Evolutionary conservation across 2,888 invertebrate genomes (phyloP).

Genomic region (Mylabris sibirica): DNA sequence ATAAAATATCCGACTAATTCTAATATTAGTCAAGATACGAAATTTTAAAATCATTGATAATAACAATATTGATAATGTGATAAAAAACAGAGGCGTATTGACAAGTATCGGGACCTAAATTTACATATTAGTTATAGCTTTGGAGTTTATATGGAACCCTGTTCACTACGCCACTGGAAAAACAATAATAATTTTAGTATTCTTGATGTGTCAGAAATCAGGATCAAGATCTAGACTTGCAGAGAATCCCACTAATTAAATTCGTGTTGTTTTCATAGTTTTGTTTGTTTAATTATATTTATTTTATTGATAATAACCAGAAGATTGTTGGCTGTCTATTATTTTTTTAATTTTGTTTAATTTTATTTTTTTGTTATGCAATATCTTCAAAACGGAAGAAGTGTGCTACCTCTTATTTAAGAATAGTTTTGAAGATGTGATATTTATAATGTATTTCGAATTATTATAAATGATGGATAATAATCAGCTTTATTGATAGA

Average conservation of each 20-base stretch:
- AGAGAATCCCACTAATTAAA: background rate
- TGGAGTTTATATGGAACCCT: too few species aligned
- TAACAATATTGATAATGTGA: background rate
- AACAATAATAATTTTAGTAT: background rate
- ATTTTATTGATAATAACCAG: background rate
- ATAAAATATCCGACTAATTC: background rate
- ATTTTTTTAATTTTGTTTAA: background rate
- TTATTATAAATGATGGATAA: background rate
- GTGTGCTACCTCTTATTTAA: too few species aligned
- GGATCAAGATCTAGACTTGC: background rate
- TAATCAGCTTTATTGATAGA: too few species aligned
- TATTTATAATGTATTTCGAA: background rate
- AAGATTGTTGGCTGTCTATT: background rate
- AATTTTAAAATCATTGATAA: constrained; percentile 1
- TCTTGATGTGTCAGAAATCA: background rate
- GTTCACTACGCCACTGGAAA: too few species aligned
- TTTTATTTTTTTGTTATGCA: background rate
- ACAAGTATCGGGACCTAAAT: too few species aligned
- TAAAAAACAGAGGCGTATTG: too few species aligned
- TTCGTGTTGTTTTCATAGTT: background rate
- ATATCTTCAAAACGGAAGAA: background rate
- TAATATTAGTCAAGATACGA: constrained; percentile 9
- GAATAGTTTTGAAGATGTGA: too few species aligned
- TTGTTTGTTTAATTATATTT: background rate
- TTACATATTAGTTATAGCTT: too few species aligned